A percentile compares a stretch with the other conserved stretches of the same genome.
These are phyloP conservation scores for Gastrophryne carolinensis DNA, from an alignment of 2,797 vertebrate species.

Conservation along the genomic window DNA sequence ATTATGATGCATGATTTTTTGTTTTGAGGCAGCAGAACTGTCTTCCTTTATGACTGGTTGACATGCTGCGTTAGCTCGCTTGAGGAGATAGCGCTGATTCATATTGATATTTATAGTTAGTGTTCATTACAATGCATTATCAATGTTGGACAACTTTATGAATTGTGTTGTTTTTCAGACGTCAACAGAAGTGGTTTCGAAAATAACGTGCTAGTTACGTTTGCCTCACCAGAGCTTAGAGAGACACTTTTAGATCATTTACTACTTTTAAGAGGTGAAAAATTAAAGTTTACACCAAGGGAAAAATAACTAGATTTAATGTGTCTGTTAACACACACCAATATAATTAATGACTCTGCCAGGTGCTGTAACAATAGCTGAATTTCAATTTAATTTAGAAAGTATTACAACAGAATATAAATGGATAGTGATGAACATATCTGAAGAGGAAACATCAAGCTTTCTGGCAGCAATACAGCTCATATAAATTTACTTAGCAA, in stretches of 20 bases:
- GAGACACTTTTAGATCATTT: neutral
- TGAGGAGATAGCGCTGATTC: too few relatives aligned
- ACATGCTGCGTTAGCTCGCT: too few relatives aligned
- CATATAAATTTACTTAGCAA: neutral
- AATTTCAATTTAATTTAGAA: neutral
- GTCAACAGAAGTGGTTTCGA: too few relatives aligned
- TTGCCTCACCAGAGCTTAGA: neutral
- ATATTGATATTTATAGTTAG: too few relatives aligned
- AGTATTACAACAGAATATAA: neutral
- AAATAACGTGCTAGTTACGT: neutral
- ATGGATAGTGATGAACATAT: neutral
- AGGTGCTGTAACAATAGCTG: neutral
- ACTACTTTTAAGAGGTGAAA: neutral
- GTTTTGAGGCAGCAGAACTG: too few relatives aligned
- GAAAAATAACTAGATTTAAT: neutral
- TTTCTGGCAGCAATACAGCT: neutral
- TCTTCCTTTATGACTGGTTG: too few relatives aligned
- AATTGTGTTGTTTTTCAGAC: too few relatives aligned
- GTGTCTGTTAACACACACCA: neutral
- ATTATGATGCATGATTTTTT: too few relatives aligned
- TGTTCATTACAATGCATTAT: too few relatives aligned
- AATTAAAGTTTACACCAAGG: neutral
- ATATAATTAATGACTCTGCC: neutral
- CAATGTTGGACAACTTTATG: too few relatives aligned
- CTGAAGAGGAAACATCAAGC: neutral